Base-by-base conservation (phyloP, 2,113 vertebrate species). In the Perccottus glenii region DNA sequence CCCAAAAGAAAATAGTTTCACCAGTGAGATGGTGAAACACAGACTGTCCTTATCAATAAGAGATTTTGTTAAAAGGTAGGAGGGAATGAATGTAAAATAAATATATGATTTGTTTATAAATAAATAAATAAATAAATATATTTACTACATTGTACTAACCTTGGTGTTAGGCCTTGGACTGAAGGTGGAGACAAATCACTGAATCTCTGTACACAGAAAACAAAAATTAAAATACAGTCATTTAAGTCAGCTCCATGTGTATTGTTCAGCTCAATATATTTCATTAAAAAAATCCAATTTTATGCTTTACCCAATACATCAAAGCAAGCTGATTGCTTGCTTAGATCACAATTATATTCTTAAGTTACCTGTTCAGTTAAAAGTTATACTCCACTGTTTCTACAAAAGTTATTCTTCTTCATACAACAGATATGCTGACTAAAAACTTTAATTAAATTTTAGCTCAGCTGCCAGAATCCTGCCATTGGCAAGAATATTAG, bases 161-260 rank as follows among this genome's bases (percentile, higher is more conserved):
- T 95, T 44, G 94, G 91, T 55, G 94, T 75, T 33, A 95, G 89
- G 65, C 94, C 92, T 44, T 93, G 93, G 48, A 88, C 91, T 67
- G 94, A 64, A 16, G 94, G 85, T 1, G 94, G 94, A 55, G 95
- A 92, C 90, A 95, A 82, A 61, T 98, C 97, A 65, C 93, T 83
- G 5, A 95, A 97, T 72, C 96, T 94, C 96, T 99, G 89, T 60
- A 55, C 64, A 19, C 8, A 58, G 43, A 72, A 32, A 78, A 0
- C 57, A 7, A 70, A 47, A 6, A 42, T n/a, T n/a, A 36, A 65
- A 32, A 75, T 6, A 67, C 0, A 12, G 43, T 11, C 1, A 4
- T 15, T 9, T 2, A 59, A 51, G 9, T 32, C 5, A 9, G 57
- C 2, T 7, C 43, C 36, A 49, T 14, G 19, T 4, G 27, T 36